phyloP scores from a whole-genome alignment of 2,797 vertebrate species.

The Sylvia borin region DNA sequence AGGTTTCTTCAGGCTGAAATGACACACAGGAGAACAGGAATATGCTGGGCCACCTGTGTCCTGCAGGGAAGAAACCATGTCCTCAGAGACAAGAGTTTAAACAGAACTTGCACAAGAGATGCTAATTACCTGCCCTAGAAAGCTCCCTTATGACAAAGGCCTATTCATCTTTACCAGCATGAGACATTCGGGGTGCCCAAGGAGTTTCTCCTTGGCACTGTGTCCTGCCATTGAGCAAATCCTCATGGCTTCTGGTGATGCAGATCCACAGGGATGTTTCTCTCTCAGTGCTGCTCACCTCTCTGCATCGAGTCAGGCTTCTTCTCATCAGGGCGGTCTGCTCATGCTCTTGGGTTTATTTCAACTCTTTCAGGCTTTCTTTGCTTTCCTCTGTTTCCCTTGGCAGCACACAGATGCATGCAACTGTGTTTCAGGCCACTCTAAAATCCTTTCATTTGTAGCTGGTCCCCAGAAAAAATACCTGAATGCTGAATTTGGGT shows the following conservation, averaged over 20 bases:
- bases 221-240: rapidly evolving
- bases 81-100: not conserved
- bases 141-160: not conserved
- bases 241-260: not conserved
- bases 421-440: not conserved
- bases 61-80: rapidly evolving
- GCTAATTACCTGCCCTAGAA: not conserved
- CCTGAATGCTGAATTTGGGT: not conserved
- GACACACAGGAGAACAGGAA: not conserved
- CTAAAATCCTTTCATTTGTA: not conserved
- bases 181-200: rapidly evolving
- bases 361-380: not conserved
- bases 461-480: not conserved
- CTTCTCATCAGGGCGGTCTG: rapidly evolving
- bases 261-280: not conserved
- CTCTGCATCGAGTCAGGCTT: not conserved
- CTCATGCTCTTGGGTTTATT: not conserved
- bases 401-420: not conserved
- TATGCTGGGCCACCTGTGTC: rapidly evolving
- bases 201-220: not conserved
- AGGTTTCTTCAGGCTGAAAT: not conserved
- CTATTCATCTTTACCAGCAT: not conserved
- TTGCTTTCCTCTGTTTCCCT: not conserved
- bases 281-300: rapidly evolving
- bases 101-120: not conserved